Evolutionary conservation across 2,113 vertebrate species (phyloP).

Genomic region (Nettapus auritus): DNA sequence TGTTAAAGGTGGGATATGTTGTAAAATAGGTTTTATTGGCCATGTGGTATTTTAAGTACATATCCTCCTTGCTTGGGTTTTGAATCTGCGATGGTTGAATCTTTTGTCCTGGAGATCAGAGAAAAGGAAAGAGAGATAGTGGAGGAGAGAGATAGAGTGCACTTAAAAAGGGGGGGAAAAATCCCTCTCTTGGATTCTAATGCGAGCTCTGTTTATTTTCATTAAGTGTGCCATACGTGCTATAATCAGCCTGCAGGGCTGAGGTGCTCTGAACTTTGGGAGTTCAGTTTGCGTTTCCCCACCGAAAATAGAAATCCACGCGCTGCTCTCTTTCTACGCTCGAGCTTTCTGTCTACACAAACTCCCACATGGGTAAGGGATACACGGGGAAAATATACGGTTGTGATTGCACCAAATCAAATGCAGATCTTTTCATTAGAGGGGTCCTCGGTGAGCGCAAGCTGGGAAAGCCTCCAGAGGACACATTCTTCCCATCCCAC

Average conservation of each 20-base stretch:
- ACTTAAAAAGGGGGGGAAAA: not conserved
- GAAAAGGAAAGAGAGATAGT: not conserved
- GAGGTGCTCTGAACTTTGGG: not conserved
- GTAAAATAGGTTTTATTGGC: conserved; percentile 69
- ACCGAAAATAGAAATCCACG: fast-evolving
- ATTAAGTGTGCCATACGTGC: not conserved
- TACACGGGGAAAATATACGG: fast-evolving
- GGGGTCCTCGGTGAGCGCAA: not conserved
- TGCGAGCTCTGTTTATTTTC: conserved; percentile 57
- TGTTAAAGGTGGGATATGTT: conserved; percentile 55
- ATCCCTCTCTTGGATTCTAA: not conserved
- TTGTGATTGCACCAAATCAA: not conserved
- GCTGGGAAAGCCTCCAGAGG: not conserved
- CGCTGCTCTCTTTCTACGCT: not conserved
- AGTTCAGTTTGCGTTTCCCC: not conserved
- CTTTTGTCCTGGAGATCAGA: conserved; percentile 65
- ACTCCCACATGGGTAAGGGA: not conserved
- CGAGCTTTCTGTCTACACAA: not conserved
- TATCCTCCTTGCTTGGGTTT: conserved; percentile 42
- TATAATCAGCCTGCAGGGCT: not conserved
- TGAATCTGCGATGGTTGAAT: conserved; percentile 27
- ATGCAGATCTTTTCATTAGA: not conserved
- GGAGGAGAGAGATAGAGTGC: not conserved
- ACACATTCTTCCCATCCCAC: not conserved
- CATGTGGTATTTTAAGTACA: conserved; percentile 61